These are phyloP conservation scores for Diachasma alloeum DNA, from an alignment of 1,140 invertebrate species.

Conservation along the genomic window DNA sequence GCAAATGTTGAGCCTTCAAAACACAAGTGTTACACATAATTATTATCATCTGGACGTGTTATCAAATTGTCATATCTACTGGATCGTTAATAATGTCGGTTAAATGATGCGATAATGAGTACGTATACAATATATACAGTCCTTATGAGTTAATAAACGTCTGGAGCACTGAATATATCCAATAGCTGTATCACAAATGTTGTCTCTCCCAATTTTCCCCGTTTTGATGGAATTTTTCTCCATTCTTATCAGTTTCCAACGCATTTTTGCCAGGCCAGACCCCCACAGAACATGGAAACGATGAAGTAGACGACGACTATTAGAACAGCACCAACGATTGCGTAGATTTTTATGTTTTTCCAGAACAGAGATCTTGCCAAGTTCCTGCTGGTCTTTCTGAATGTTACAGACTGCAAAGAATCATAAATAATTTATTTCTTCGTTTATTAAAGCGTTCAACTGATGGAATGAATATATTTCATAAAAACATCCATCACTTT, in stretches of 20 bases:
- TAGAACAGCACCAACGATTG: constrained; percentile 76
- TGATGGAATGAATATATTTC: no score
- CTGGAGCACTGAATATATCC: not conserved
- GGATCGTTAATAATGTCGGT: not conserved
- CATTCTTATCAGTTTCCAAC: constrained; percentile 56
- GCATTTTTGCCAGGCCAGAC: constrained; percentile 80
- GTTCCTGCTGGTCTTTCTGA: constrained; percentile 85
- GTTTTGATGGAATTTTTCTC: not conserved
- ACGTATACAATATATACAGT: constrained; percentile 14
- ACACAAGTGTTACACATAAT: not conserved
- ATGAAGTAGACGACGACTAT: constrained; percentile 83
- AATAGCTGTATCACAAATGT: no score
- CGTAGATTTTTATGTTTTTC: constrained; percentile 93
- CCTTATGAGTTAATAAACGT: not conserved
- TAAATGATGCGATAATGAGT: not conserved
- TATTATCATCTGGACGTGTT: not conserved
- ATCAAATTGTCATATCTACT: not conserved
- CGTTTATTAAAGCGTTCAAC: not conserved
- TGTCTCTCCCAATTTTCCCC: not conserved
- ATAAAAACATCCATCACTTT: no score
- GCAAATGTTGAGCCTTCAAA: not conserved
- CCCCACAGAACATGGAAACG: constrained; percentile 86
- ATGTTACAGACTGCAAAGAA: constrained; percentile 82
- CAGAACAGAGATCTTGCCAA: constrained; percentile 88
- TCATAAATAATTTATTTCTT: not conserved